Evolutionary conservation across 2,888 invertebrate species (phyloP), one percentile per base, ranked within the genome.

Genomic region (Anoplius nigerrimus): DNA sequence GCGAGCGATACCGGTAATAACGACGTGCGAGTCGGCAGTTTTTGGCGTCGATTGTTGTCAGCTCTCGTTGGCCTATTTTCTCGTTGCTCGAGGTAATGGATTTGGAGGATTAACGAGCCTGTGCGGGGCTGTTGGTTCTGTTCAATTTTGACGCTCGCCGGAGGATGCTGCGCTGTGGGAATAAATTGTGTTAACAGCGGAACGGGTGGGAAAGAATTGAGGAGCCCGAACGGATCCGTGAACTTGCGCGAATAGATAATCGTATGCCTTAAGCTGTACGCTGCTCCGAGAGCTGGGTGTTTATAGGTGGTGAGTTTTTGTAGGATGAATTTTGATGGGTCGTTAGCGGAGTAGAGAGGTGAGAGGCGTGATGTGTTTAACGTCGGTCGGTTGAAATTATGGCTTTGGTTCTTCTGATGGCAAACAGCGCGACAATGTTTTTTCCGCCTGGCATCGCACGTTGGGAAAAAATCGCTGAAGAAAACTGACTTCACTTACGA

Each of bases 1-100:
- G n/a, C n/a, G 24, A 5, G 34, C 16, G 66, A 69, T 66, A 74
- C 54, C 21, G 57, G 55, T 72, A 51, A 55, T 45, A 24, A 48
- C 43, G 43, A 62, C 27, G 16, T 21, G 18, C 8, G 52, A 52
- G 22, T 13, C 4, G 3, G 48, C 48, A 13, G 11, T 15, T 11
- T n/a, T 20, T 21, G 16, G 34, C 16, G 53, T 24, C 43, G 48
- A 71, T 68, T 66, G 71, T 53, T 71, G 63, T 20, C 55, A 58
- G 24, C 52, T 46, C 65, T n/a, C 20, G 24, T 18, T 62, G 63
- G 42, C 54, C 53, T 42, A 67, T 72, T 56, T 16, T 56, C 18
- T 21, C 16, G 34, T n/a, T n/a, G 34, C 34, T 11, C 6, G 4
- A n/a, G 34, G 70, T 67, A 66, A 68, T 70, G 65, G 60, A 34